Conservation (phyloP, 2,797 vertebrate species). For the Pachyuromys duprasi region DNA sequence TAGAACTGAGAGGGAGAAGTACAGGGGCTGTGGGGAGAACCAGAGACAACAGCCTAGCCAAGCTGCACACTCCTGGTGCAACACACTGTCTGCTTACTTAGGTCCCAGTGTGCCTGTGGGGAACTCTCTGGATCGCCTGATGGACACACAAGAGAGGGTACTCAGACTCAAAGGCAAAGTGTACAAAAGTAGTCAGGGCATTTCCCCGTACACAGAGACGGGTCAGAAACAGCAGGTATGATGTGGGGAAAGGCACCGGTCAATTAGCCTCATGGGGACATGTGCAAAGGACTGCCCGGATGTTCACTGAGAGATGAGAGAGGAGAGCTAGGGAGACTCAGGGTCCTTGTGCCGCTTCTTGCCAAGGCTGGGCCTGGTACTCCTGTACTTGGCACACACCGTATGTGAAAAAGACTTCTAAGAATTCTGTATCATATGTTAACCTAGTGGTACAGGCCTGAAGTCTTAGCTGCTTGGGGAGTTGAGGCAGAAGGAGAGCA, state of each 20-base stretch:
- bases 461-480: not conserved
- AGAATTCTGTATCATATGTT: not conserved
- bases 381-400: too few relatives aligned
- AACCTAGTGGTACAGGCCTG: not conserved
- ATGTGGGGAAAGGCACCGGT: not conserved
- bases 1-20: not conserved
- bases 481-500: not conserved
- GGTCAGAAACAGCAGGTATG: not conserved
- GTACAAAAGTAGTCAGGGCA: not conserved
- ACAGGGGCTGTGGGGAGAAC: not conserved
- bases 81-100: not conserved
- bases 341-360: not conserved
- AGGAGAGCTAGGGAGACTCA: accelerated
- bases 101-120: not conserved
- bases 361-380: not conserved
- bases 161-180: not conserved
- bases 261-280: not conserved
- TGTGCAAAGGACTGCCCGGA: not conserved
- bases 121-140: not conserved
- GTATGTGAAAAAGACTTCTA: not conserved
- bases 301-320: not conserved
- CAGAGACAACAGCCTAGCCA: not conserved
- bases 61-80: not conserved
- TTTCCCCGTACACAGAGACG: not conserved
- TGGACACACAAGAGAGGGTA: not conserved